A percentile compares a stretch with the other conserved stretches of the same genome.
phyloP scores from a whole-genome alignment of 2,888 invertebrate genomes.

The Phoenoteleia sp. region DNA sequence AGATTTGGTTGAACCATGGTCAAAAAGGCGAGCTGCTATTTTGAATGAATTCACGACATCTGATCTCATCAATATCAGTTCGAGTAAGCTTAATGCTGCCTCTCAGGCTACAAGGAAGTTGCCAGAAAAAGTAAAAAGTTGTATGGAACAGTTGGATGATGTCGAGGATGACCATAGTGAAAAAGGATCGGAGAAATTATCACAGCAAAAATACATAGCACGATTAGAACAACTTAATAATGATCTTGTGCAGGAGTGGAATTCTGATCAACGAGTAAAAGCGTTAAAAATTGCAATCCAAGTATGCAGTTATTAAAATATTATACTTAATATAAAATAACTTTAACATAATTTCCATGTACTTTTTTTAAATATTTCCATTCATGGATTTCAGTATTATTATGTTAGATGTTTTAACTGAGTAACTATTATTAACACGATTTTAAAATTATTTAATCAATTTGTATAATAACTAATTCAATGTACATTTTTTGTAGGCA shows the following conservation, averaged over 20 bases:
- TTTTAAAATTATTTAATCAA: neutral
- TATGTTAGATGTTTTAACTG: too few species aligned
- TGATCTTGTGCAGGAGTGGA: slow-evolving; percentile 97
- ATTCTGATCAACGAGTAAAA: slow-evolving; percentile 97
- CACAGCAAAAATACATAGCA: slow-evolving; percentile 96
- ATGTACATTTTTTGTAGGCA: slow-evolving; percentile 88
- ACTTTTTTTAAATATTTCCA: too few species aligned
- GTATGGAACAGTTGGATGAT: slow-evolving; percentile 97
- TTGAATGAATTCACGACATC: slow-evolving; percentile 97
- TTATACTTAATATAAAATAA: too few species aligned
- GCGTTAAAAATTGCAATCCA: slow-evolving; percentile 98
- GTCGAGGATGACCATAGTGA: slow-evolving; percentile 96
- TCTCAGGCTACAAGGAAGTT: too few species aligned
- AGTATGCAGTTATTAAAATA: slow-evolving; percentile 82
- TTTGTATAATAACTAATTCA: neutral
- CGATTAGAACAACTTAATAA: slow-evolving; percentile 97
- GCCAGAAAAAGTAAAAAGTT: slow-evolving; percentile 95
- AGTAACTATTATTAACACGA: too few species aligned
- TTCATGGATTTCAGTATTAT: too few species aligned
- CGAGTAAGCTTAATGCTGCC: too few species aligned
- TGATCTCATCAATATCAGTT: slow-evolving; percentile 96
- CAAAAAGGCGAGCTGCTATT: slow-evolving; percentile 91
- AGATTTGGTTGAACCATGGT: slow-evolving; percentile 93
- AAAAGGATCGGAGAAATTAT: slow-evolving; percentile 94
- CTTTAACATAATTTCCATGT: too few species aligned